These are phyloP conservation scores for Cheilosia soror DNA, from an alignment of 2,888 invertebrate species.

Conservation along the genomic window DNA sequence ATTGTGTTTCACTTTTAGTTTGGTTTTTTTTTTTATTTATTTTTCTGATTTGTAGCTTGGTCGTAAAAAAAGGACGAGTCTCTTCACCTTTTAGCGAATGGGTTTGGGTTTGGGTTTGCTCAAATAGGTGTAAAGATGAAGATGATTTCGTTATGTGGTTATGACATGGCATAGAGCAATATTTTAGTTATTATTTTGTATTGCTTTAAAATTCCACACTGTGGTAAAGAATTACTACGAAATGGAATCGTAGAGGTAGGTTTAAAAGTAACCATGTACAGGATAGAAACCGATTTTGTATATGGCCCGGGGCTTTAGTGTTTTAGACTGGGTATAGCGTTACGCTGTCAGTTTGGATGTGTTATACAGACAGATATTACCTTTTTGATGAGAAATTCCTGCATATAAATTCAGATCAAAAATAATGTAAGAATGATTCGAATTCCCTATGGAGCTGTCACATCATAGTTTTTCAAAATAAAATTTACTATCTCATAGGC, in stretches of 20 bases:
- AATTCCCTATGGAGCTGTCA: too few relatives aligned
- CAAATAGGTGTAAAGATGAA: conserved; percentile 40
- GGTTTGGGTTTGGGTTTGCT: conserved; percentile 12
- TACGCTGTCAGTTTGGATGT: too few relatives aligned
- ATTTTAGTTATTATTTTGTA: conserved; percentile 1
- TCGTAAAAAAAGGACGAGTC: conserved; percentile 66
- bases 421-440: too few relatives aligned
- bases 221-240: neutral
- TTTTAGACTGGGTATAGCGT: too few relatives aligned
- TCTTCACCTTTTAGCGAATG: conserved; percentile 42
- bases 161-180: conserved; percentile 37
- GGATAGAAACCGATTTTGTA: neutral
- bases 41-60: conserved; percentile 33
- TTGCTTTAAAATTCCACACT: conserved; percentile 4
- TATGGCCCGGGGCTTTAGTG: too few relatives aligned
- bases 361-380: too few relatives aligned
- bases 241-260: neutral
- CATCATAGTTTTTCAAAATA: too few relatives aligned
- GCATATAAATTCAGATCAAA: too few relatives aligned
- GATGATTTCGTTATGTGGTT: conserved; percentile 48
- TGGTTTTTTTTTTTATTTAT: conserved; percentile 20
- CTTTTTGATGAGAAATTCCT: too few relatives aligned
- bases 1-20: conserved; percentile 59
- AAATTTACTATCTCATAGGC: too few relatives aligned
- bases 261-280: neutral